Conservation (phyloP, 2,888 invertebrate genomes). For the Lasioglossum vierecki region DNA sequence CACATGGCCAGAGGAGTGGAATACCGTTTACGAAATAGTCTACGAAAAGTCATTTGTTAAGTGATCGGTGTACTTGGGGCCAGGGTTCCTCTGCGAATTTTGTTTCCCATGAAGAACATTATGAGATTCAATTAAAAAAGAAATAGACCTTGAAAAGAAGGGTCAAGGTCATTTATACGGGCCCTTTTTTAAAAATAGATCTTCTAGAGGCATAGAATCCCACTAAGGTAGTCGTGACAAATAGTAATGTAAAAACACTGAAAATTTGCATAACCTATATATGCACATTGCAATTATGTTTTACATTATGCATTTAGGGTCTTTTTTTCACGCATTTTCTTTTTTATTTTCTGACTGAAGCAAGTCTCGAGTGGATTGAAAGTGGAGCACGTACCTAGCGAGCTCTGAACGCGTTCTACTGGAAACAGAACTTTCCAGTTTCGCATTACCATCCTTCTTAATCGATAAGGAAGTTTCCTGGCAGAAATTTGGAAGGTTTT, state of each 20-base stretch:
- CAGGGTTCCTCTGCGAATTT: too few species aligned
- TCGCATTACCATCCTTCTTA: not conserved
- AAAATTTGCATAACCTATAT: not conserved
- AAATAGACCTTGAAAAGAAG: too few species aligned
- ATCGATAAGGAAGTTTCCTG: slow-evolving; percentile 41
- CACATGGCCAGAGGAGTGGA: not conserved
- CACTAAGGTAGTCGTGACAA: too few species aligned
- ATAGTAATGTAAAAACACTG: too few species aligned
- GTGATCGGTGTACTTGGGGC: too few species aligned
- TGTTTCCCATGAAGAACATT: too few species aligned
- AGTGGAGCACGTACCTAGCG: slow-evolving; percentile 15
- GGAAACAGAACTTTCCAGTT: not conserved
- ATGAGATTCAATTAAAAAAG: too few species aligned
- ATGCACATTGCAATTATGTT: not conserved
- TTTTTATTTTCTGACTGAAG: not conserved
- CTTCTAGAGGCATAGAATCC: too few species aligned
- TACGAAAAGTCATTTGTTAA: too few species aligned
- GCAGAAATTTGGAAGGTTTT: not conserved
- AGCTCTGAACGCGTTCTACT: not conserved
- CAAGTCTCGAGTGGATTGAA: not conserved
- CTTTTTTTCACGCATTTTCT: not conserved
- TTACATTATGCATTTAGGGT: not conserved
- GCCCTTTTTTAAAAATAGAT: too few species aligned
- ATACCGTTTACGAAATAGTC: not conserved
- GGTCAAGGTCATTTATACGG: too few species aligned